Conservation (phyloP, 2,797 vertebrate species). For the Rousettus madagascariensis region DNA sequence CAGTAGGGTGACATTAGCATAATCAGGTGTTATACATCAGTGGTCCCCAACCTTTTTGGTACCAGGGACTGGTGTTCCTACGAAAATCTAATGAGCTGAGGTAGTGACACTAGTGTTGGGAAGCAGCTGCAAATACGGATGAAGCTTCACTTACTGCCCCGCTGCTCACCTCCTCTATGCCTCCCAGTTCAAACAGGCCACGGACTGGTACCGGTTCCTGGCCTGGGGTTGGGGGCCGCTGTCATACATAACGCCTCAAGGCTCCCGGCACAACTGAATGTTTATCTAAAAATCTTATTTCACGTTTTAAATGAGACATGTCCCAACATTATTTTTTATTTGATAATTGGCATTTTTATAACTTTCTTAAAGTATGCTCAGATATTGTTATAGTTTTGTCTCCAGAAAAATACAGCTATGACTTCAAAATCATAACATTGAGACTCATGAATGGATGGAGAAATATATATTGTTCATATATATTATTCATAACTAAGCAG, state of each 20-base stretch:
- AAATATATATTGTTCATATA: not conserved
- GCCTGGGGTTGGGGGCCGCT: too few species aligned
- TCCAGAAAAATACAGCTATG: not conserved
- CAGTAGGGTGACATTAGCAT: not conserved
- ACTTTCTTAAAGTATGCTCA: not conserved
- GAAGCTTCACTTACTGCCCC: too few species aligned
- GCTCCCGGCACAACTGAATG: not conserved
- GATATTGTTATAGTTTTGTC: not conserved
- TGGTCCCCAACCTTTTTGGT: too few species aligned
- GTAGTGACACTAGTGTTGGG: too few species aligned
- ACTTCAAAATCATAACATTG: slow-evolving; percentile 25
- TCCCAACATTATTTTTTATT: not conserved
- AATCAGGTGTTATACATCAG: not conserved
- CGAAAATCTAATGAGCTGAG: too few species aligned
- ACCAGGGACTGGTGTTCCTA: too few species aligned
- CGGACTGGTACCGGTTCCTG: too few species aligned
- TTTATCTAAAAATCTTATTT: not conserved
- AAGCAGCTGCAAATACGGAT: too few species aligned
- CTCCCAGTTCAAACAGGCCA: too few species aligned
- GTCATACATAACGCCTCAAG: not conserved
- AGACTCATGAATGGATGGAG: not conserved
- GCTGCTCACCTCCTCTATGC: too few species aligned
- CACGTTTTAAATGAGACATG: not conserved
- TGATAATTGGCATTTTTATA: slow-evolving; percentile 21
- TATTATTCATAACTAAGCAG: slow-evolving; percentile 31